Evolutionary conservation across 2,113 vertebrate species (phyloP).

Genomic region (Salminus brasiliensis): DNA sequence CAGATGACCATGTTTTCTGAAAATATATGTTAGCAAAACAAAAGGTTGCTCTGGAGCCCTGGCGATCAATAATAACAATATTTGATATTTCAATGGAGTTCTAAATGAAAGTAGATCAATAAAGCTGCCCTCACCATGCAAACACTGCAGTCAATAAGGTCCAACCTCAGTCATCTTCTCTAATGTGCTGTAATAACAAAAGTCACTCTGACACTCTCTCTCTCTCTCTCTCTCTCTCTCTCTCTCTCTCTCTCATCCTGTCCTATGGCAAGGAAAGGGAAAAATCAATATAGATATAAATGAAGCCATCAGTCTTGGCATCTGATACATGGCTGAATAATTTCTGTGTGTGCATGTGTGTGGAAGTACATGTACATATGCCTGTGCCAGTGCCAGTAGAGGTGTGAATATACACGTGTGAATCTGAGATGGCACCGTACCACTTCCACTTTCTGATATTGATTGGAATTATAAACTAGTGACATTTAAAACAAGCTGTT

Average conservation of each 20-base stretch:
- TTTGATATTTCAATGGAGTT: slow-evolving; percentile 40
- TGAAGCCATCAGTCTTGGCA: slow-evolving; percentile 31
- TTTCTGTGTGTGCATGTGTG: background rate
- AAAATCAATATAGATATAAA: slow-evolving; percentile 42
- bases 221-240: too few relatives aligned
- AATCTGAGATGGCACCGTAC: too few relatives aligned
- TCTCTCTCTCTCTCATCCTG: background rate
- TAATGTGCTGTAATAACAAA: slow-evolving; percentile 40
- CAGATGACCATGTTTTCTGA: background rate
- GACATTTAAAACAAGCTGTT: too few relatives aligned
- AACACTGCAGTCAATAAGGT: slow-evolving; percentile 38
- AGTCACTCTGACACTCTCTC: background rate
- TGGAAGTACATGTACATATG: background rate
- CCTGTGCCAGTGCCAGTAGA: background rate
- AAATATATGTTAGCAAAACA: background rate
- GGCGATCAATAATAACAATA: slow-evolving; percentile 32
- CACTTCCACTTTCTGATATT: too few relatives aligned
- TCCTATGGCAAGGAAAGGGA: slow-evolving; percentile 13
- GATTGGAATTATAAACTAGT: too few relatives aligned
- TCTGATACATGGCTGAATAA: slow-evolving; percentile 22
- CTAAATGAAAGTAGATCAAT: slow-evolving; percentile 37
- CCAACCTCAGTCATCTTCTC: slow-evolving; percentile 20
- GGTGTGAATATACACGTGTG: background rate
- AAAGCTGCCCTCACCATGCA: slow-evolving; percentile 18
- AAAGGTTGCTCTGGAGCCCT: slow-evolving; percentile 1